phyloP scores from a whole-genome alignment of 2,888 invertebrate genomes.

The Phytoseiulus persimilis region DNA sequence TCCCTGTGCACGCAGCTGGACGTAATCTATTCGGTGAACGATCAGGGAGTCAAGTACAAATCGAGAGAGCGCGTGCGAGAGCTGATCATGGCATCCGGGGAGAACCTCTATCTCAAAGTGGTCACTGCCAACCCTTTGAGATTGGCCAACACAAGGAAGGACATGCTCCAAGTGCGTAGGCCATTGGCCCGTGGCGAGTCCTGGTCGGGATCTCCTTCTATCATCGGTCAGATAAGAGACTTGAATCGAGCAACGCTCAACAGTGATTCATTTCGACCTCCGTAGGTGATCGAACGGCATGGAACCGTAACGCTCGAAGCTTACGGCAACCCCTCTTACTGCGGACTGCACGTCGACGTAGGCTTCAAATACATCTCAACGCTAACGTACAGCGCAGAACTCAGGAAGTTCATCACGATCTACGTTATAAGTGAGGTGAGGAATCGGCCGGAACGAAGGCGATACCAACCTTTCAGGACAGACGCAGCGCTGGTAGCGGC shows the following conservation, averaged over 20 bases:
- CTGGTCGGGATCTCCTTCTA: no score
- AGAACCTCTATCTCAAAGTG: slow-evolving; percentile 28
- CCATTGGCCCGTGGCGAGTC: no score
- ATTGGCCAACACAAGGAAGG: slow-evolving; percentile 28
- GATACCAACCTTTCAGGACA: no score
- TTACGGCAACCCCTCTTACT: slow-evolving; percentile 30
- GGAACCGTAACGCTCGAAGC: slow-evolving; percentile 28
- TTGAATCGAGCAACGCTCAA: no score
- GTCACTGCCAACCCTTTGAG: slow-evolving; percentile 34
- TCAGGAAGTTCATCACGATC: slow-evolving; percentile 6
- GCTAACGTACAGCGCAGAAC: slow-evolving; percentile 22
- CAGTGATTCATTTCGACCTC: no score
- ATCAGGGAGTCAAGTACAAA: slow-evolving; percentile 38
- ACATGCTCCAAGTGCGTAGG: slow-evolving; percentile 20
- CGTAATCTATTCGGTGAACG: slow-evolving; percentile 32
- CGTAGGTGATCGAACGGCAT: slow-evolving; percentile 13
- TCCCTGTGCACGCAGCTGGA: slow-evolving; percentile 22
- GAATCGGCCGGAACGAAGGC: no score
- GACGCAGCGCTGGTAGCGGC: no score
- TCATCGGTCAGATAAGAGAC: no score
- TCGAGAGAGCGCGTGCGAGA: not conserved
- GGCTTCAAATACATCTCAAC: slow-evolving; percentile 29
- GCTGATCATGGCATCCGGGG: slow-evolving; percentile 18
- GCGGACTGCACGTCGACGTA: slow-evolving; percentile 25
- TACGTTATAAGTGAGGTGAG: slow-evolving; percentile 34